Base-by-base conservation (phyloP, 2,797 vertebrate species). In the Yasuhikotakia modesta region DNA sequence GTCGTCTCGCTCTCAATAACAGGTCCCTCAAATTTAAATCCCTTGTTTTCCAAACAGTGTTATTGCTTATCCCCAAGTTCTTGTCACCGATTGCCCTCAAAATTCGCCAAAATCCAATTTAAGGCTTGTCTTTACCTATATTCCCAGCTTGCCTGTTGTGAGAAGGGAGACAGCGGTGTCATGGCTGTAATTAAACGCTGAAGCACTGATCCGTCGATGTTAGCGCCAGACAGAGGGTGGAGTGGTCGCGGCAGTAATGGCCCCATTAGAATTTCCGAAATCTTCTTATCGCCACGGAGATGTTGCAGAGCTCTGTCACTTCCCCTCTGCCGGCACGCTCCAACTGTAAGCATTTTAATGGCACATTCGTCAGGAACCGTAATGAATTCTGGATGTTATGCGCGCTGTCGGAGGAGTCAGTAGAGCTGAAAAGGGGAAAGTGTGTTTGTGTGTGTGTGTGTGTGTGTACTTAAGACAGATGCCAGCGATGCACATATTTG, bases 71-170 rank as follows among this genome's bases (percentile, higher is more conserved):
- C 64, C 65, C 70, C 64, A 73, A 68, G 64, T 79, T 79, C 71
- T 73, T 79, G 78, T 79, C 71, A 73, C 70, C 61, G 70, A 86
- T 88, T 88, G 88, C 88, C 79, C 89, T 87, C 87, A 85, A 87
- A 82, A 91, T 86, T 87, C 87, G 87, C 85, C 69, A 87, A 84
- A 76, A 87, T 87, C 87, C 87, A 89, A 90, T 90, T 91, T 92
- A 91, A 92, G 93, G 90, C 90, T 89, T 88, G 91, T 91, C 91
- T 91, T 87, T 90, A 89, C 88, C 91, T 90, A 82, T 84, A 83
- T 87, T 89, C 83, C 82, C 88, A 90, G 87, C 85, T 88, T 79
- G 43, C 65, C 52, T 67, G 64, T 73, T 74, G 55, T 67, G 78
- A 61, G 53, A 35, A 48, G 10, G 65, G 89, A 87, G 90, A 89